phyloP scores from a whole-genome alignment of 2,113 vertebrate genomes.

The Mandrillus leucophaeus region DNA sequence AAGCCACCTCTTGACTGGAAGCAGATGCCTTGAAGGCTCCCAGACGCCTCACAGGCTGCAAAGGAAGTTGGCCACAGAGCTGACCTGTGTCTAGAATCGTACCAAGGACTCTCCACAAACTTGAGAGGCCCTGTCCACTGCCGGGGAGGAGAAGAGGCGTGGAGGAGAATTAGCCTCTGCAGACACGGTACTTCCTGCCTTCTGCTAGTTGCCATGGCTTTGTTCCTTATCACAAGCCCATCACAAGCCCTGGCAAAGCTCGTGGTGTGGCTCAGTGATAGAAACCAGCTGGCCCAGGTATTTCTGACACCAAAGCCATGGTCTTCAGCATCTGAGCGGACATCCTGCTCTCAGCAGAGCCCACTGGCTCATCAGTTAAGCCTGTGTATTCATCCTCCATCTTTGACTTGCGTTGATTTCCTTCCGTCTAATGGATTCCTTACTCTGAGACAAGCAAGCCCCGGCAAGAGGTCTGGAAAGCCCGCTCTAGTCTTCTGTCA shows the following conservation, averaged over 20 bases:
- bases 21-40: not conserved
- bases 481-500: not conserved
- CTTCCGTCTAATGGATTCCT: not conserved
- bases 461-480: rapidly evolving
- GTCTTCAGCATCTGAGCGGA: rapidly evolving
- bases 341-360: rapidly evolving
- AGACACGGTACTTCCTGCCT: rapidly evolving
- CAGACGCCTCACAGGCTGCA: not conserved
- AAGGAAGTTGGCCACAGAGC: not conserved
- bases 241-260: not conserved
- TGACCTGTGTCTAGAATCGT: not conserved
- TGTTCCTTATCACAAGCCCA: too few relatives aligned
- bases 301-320: not conserved
- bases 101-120: not conserved
- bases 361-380: rapidly evolving
- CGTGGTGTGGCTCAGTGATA: rapidly evolving
- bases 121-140: not conserved
- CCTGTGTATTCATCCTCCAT: rapidly evolving
- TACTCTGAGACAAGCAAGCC: rapidly evolving
- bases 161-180: not conserved
- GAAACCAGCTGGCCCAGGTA: not conserved
- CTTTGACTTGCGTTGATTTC: not conserved
- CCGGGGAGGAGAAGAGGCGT: not conserved
- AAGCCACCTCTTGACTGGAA: slow-evolving; percentile 2
- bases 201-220: not conserved